phyloP scores from a whole-genome alignment of 2,797 vertebrate genomes.

The Coracias cyanogaster region DNA sequence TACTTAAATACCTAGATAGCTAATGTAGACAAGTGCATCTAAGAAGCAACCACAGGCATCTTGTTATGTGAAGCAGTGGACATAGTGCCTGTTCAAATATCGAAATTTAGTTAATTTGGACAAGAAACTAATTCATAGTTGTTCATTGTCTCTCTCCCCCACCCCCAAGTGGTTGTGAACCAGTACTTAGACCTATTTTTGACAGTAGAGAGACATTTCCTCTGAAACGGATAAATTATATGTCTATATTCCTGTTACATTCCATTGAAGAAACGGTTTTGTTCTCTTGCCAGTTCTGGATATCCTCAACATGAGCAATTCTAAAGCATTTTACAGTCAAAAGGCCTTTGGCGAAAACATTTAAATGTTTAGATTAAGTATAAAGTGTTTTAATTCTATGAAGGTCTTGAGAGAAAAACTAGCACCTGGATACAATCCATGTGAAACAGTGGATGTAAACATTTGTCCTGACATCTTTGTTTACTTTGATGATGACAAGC shows the following conservation, averaged over 20 bases:
- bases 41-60: background rate
- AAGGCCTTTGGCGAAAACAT: background rate
- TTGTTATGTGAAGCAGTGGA: background rate
- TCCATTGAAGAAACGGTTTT: slow-evolving; percentile 4
- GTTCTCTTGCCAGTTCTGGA: background rate
- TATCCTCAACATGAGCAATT: background rate
- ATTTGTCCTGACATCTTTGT: background rate
- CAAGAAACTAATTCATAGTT: background rate
- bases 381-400: background rate
- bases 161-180: background rate
- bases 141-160: background rate
- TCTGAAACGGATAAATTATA: background rate
- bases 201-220: background rate
- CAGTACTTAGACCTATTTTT: background rate
- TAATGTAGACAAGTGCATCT: background rate
- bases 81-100: background rate
- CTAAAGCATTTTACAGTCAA: background rate
- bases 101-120: background rate
- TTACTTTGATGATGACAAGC: background rate
- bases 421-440: background rate
- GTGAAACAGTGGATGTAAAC: background rate
- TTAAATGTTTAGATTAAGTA: background rate
- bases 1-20: background rate
- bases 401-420: background rate
- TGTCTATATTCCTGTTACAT: background rate